These are phyloP conservation scores for Peromyscus eremicus DNA, from an alignment of 2,797 vertebrate genomes.

Conservation along the genomic window DNA sequence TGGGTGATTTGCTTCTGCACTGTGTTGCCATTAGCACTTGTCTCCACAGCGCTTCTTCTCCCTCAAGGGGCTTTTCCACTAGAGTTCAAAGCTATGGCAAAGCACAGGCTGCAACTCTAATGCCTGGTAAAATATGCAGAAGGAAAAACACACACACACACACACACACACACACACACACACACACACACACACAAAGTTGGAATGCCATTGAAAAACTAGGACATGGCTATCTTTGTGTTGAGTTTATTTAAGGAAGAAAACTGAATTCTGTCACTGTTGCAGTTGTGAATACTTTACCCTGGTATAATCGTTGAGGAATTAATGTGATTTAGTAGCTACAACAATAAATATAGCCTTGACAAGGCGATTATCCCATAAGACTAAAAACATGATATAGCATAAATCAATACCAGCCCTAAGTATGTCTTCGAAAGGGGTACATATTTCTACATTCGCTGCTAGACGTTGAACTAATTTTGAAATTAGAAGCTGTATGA, in stretches of 20 bases:
- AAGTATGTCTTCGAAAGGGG: conserved; percentile 65
- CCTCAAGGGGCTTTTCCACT: not conserved
- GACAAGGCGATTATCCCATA: conserved; percentile 76
- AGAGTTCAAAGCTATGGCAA: conserved; percentile 50
- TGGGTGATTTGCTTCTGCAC: conserved; percentile 74
- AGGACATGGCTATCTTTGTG: conserved; percentile 55
- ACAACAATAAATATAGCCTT: conserved; percentile 78
- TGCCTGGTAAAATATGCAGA: conserved; percentile 55
- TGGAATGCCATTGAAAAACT: conserved; percentile 61
- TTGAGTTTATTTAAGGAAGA: conserved; percentile 75
- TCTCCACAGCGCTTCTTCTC: not conserved
- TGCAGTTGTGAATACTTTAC: conserved; percentile 64
- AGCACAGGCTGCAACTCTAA: conserved; percentile 40
- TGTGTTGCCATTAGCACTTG: conserved; percentile 69
- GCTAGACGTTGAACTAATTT: conserved; percentile 78
- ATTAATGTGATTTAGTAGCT: conserved; percentile 83
- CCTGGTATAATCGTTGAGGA: conserved; percentile 52
- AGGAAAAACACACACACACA: not conserved
- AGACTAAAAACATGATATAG: conserved; percentile 76
- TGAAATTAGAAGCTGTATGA: conserved; percentile 79
- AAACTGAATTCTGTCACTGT: conserved; percentile 75
- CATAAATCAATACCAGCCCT: conserved; percentile 72
- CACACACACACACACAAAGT: conserved; percentile 41
- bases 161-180: no score
- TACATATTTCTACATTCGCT: conserved; percentile 68